A percentile compares a stretch with the other conserved stretches of the same genome.
These are phyloP conservation scores for Zygothrica quintamaculata DNA, from an alignment of 2,888 invertebrate genomes.

Conservation along the genomic window DNA sequence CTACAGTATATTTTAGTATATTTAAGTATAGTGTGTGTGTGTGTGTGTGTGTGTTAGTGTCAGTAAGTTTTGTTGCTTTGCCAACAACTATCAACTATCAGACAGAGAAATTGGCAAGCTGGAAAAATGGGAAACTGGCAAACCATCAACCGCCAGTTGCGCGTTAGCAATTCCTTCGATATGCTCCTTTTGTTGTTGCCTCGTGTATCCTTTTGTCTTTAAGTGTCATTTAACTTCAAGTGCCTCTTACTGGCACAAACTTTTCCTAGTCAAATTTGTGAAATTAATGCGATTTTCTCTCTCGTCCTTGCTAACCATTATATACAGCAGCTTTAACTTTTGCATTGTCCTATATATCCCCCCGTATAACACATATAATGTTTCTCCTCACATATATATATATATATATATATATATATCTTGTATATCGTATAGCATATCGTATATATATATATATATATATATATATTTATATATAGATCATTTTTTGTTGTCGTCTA, in stretches of 20 bases:
- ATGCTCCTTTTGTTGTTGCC: no score
- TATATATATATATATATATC: no score
- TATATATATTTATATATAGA: not conserved
- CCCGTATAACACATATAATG: no score
- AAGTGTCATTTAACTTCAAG: conserved; percentile 75
- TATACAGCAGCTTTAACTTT: conserved; percentile 17
- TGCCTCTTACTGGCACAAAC: conserved; percentile 63
- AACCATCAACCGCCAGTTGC: no score
- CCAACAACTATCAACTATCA: conserved; percentile 3
- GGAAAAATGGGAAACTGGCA: no score
- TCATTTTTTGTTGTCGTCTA: conserved; percentile 39
- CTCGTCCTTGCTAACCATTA: conserved; percentile 17
- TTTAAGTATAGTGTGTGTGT: no score
- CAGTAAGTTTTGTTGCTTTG: conserved; percentile 25
- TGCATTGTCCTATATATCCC: conserved; percentile 26
- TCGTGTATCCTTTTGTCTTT: conserved; percentile 70
- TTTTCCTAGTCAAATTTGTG: conserved; percentile 76
- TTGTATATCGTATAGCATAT: conserved; percentile 7
- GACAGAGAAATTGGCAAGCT: no score
- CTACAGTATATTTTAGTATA: conserved; percentile 14
- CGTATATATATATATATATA: not conserved
- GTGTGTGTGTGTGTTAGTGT: no score
- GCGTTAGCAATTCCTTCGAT: no score
- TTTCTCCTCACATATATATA: no score
- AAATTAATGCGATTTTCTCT: conserved; percentile 75